Evolutionary conservation across 1,140 invertebrate genomes (phyloP), one percentile per base, ranked within the genome.

Genomic region (Ceratina japonica): DNA sequence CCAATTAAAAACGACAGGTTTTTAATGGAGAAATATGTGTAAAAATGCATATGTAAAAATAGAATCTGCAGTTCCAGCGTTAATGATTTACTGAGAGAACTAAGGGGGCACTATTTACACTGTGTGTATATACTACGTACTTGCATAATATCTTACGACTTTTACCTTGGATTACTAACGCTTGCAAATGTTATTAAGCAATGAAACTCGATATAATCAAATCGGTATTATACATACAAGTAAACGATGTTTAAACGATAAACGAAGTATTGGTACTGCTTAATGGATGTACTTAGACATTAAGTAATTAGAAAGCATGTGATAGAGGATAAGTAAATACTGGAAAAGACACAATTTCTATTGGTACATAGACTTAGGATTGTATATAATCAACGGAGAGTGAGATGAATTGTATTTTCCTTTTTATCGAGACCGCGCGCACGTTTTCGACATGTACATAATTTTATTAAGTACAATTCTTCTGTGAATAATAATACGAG

Each of bases 331-430:
- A 85, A 79, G 44, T 66, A 72, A 61, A 54, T 64, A 52, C 54
- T 49, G 24, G 37, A 20, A 31, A 63, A 44, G 5, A 27, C 37
- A 83, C 62, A 49, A 78, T 81, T 84, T 84, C 81, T 78, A 81
- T 75, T 62, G 37, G 37, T 69, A 75, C 72, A 75, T 52, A 72
- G 72, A 37, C 73, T 20, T 84, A 72, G 80, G 83, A 37, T 27
- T 79, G 31, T 63, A 79, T 68, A 70, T 80, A 76, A 75, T 44
- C 51, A 63, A 76, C n/a, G 59, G 81, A 75, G 65, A 83, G 75
- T 83, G 82, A 87, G 71, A 44, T 44, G 37, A 77, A 81, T 84
- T 88, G 83, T 88, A 86, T 89, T 88, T 89, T 86, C 71, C 83
- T 82, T 86, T 84, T 80, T 79, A 77, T 84, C 68, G 86, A 68